phyloP scores from a whole-genome alignment of 2,797 vertebrate genomes.

The Syndactyla subalaris region DNA sequence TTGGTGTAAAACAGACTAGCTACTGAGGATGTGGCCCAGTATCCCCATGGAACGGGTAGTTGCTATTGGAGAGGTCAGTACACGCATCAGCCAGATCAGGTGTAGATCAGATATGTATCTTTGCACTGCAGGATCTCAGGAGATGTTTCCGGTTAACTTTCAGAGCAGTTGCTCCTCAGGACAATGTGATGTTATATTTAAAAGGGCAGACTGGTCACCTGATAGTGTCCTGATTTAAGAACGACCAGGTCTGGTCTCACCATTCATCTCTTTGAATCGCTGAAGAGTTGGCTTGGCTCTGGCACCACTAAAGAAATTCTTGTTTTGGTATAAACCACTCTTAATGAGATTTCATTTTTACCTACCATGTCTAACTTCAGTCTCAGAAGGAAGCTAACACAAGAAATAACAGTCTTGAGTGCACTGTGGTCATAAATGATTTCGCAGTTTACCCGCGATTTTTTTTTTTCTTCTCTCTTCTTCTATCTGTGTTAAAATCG shows the following conservation, averaged over 20 bases:
- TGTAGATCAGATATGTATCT: neutral
- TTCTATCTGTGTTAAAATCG: neutral
- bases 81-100: neutral
- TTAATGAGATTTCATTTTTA: neutral
- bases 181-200: slow-evolving; percentile 60
- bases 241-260: neutral
- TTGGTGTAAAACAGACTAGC: neutral
- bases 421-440: neutral
- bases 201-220: slow-evolving; percentile 41
- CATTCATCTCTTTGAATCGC: neutral
- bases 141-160: slow-evolving; percentile 45
- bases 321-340: neutral
- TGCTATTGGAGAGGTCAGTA: neutral
- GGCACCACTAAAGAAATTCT: neutral
- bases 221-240: slow-evolving; percentile 54
- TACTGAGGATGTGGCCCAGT: neutral
- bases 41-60: rapidly evolving
- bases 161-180: slow-evolving; percentile 52
- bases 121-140: neutral
- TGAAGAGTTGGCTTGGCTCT: neutral
- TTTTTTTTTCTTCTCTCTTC: neutral
- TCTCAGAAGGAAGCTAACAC: neutral
- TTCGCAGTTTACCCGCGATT: neutral
- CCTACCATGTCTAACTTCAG: neutral
- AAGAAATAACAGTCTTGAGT: neutral